These are phyloP conservation scores for Pavo muticus DNA, from an alignment of 2,113 vertebrate genomes.

Conservation along the genomic window DNA sequence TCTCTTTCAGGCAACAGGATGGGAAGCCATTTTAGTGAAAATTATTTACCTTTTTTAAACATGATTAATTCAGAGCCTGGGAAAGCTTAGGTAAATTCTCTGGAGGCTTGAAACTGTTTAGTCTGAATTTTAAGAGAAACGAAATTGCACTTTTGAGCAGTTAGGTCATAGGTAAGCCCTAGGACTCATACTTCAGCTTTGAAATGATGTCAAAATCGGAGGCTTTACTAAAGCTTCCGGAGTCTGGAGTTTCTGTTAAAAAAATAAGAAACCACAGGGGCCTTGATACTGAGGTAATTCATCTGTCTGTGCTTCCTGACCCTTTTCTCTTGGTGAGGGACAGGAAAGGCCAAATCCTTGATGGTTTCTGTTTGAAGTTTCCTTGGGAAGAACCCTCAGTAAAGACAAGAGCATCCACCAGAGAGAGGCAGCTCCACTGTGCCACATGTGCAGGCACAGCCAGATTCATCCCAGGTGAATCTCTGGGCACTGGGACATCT, in stretches of 20 bases:
- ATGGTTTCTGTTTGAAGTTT: neutral
- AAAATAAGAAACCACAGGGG: neutral
- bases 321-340: neutral
- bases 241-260: neutral
- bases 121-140: neutral
- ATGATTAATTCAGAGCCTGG: neutral
- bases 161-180: neutral
- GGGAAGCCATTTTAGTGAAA: neutral
- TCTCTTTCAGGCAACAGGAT: neutral
- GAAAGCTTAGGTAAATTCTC: neutral
- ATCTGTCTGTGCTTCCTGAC: neutral
- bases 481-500: neutral
- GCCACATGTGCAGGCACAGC: accelerated
- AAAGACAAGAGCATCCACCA: neutral
- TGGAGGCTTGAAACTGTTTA: neutral
- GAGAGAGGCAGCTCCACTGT: neutral
- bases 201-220: neutral
- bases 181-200: neutral
- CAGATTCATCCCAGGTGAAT: neutral
- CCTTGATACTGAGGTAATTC: neutral
- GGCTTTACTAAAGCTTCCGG: neutral
- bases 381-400: neutral
- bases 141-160: neutral
- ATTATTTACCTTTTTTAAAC: neutral
- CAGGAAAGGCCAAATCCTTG: neutral